Evolutionary conservation across 2,888 invertebrate species (phyloP), one percentile per base, ranked within the genome.

Genomic region (Drosophila aldrichi): DNA sequence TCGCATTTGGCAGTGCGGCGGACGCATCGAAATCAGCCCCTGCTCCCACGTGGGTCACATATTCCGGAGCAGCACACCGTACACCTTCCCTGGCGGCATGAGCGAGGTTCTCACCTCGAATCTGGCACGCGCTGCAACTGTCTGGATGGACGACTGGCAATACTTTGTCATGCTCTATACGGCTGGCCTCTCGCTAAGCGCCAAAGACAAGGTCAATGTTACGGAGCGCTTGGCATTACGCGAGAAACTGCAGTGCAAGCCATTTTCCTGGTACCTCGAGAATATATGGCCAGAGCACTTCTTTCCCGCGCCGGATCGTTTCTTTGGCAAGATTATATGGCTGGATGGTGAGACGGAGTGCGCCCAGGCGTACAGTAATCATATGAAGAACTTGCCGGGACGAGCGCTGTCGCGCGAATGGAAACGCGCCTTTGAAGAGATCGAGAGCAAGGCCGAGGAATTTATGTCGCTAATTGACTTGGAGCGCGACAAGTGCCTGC

Each of bases 91-190:
- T 0, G 98, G 98, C 0, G 99, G 98, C 0, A 96, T 98, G 7
- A 95, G 95, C 1, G 96, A 97, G 79, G 90, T 92, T 3, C 94
- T 99, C 1, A 96, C 97, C 80, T 95, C 96, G 0, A 99, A 99
- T 93, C 94, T 98, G 40, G 98, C 98, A 0, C 94, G 99, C 66
- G 98, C 98, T 0, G 98, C 98, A 0, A 94, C 97, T 3, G 99
- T 99, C 0, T 99, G 99, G 99, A 97, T 99, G 97, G 99, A 99
- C 91, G 97, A 99, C 62, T 99, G 98, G 97, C 96, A 97, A 14
- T 96, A 97, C 73, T 98, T 98, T 92, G 97, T 96, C 90, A 97
- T 97, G 92, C 97, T 96, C 91, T 96, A 97, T 82, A 97, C 97
- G 90, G 95, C 95, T 0, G 91, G 91, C 79, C 94, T 96, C 43